Conservation (phyloP, 2,113 vertebrate species). For the Phrynosoma blainvillii region DNA sequence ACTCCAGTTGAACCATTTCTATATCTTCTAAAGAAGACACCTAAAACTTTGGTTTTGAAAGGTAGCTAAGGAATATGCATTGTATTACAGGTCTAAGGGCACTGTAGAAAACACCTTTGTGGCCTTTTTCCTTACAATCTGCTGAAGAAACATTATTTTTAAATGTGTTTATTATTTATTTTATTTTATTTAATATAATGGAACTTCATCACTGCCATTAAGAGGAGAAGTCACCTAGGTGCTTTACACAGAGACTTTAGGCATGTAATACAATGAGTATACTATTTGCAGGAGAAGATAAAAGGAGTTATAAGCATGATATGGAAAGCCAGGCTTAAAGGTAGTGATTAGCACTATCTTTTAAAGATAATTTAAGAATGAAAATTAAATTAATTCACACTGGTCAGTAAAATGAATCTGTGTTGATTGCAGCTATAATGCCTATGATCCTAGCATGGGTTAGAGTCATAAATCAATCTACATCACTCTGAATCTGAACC, state of each 20-base stretch:
- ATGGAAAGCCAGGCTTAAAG: background rate
- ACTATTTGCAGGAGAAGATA: conserved; percentile 24
- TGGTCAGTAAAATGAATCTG: conserved; percentile 18
- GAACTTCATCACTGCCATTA: no score
- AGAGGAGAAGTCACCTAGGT: background rate
- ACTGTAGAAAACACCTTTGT: no score
- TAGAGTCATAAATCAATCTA: conserved; percentile 3
- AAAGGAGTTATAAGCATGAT: conserved; percentile 14
- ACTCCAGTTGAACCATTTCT: background rate
- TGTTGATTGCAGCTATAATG: conserved; percentile 12
- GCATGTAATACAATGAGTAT: background rate
- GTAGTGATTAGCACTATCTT: background rate
- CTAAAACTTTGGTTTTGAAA: no score
- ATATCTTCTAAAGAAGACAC: background rate
- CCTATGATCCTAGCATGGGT: conserved; percentile 4
- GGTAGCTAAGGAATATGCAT: no score
- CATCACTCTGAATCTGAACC: background rate
- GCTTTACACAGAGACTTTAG: background rate
- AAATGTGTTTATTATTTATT: no score
- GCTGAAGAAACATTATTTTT: no score
- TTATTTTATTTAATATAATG: no score
- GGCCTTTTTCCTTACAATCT: no score
- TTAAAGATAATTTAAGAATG: conserved; percentile 26
- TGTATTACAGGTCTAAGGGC: no score
- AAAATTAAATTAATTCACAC: conserved; percentile 11